Conservation (phyloP, 2,888 invertebrate genomes). For the Alcis repandata region DNA sequence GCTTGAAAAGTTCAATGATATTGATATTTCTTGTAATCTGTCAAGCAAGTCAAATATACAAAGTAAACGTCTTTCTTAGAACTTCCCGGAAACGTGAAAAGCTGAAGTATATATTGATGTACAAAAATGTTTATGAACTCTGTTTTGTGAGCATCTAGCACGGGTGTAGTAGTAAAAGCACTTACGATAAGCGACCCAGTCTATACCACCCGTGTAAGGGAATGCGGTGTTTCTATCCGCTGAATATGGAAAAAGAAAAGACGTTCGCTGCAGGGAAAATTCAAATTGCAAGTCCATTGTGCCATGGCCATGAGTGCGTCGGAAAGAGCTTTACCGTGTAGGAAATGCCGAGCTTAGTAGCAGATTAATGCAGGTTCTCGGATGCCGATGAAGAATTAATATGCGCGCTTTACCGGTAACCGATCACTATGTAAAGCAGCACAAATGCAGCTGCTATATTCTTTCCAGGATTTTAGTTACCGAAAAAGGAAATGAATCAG, state of each 20-base stretch:
- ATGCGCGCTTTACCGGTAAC: conserved; percentile 40
- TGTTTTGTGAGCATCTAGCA: conserved; percentile 10
- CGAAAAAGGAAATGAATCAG: background rate
- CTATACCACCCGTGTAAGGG: conserved; percentile 39
- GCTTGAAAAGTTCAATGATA: background rate
- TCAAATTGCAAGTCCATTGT: conserved; percentile 75
- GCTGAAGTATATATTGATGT: conserved; percentile 9
- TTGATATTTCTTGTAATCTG: background rate
- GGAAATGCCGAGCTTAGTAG: conserved; percentile 60
- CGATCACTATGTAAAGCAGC: conserved; percentile 43
- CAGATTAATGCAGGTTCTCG: conserved; percentile 63
- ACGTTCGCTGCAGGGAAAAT: conserved; percentile 62
- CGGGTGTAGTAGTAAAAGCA: conserved; percentile 21
- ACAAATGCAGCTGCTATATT: conserved; percentile 41
- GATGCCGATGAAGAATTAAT: conserved; percentile 46
- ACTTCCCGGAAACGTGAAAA: conserved; percentile 5
- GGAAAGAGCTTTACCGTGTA: conserved; percentile 72
- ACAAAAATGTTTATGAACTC: conserved; percentile 15
- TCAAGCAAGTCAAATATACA: background rate
- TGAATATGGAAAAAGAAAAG: conserved; percentile 69
- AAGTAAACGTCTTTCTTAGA: conserved; percentile 2
- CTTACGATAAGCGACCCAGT: conserved; percentile 39
- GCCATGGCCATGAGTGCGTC: conserved; percentile 58
- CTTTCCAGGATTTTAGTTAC: conserved; percentile 20
- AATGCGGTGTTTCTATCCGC: conserved; percentile 54